Evolutionary conservation across 2,888 invertebrate genomes (phyloP), one percentile per base, ranked within the genome.

Genomic region (Heliconius ismenius): DNA sequence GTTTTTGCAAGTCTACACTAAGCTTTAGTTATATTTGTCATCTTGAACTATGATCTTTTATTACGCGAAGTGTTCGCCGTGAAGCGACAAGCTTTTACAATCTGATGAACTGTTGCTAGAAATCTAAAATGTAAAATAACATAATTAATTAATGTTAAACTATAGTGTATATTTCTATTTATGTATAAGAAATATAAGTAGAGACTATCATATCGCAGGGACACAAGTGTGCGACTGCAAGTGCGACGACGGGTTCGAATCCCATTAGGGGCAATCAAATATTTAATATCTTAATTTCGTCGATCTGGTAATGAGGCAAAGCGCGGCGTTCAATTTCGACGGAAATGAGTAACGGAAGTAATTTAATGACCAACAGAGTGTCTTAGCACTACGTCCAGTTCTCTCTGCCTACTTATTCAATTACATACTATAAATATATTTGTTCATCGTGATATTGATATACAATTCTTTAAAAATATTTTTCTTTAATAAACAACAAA

Each of bases 51-150:
- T 73, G 74, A 78, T 78, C 68, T 76, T 73, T 79, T 79, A 79
- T 79, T 76, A 74, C 63, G 67, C 32, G 76, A 76, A 78, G 78
- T 78, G 72, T 75, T 78, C 73, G 69, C 73, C 64, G 76, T 67
- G 78, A 78, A 75, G 75, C 69, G 79, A 65, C 74, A 76, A 78
- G 60, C 54, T 72, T 72, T 74, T 73, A 64, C 78, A 69, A 64
- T 73, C 65, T 73, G 69, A 79, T 78, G 69, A 79, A 73, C 75
- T 78, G 74, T 76, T 49, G 28, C 49, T 69, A 49, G 13, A 76
- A 10, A 43, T 49, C 63, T 62, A 75, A 26, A 54, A 54, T 63
- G 36, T 36, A 63, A 70, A 26, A 32, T 69, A 28, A 43, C 13
- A 58, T 58, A 58, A 10, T n/a, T 58, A 62, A 62, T 15, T 62